phyloP scores from a whole-genome alignment of 2,113 vertebrate genomes.

The Rhinolophus sinicus region DNA sequence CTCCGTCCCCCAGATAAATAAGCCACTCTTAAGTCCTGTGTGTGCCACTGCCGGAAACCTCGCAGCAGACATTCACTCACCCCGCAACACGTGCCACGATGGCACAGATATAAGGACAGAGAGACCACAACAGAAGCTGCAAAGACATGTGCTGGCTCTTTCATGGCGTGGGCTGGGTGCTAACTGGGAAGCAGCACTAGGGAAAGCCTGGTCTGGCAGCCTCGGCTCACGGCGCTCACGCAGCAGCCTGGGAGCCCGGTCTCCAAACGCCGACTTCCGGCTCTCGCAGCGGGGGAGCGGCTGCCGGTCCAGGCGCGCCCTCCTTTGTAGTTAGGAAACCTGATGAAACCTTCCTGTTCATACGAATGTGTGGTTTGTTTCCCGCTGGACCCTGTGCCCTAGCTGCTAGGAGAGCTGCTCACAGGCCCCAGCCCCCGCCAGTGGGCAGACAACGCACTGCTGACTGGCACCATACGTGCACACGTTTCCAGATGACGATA shows the following conservation, averaged over 20 bases:
- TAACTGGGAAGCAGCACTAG: background rate
- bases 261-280: background rate
- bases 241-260: background rate
- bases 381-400: too few species aligned
- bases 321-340: too few species aligned
- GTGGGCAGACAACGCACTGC: rapidly evolving
- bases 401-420: too few species aligned
- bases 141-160: rapidly evolving
- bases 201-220: background rate
- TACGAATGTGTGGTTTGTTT: too few species aligned
- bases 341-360: too few species aligned
- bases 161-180: rapidly evolving
- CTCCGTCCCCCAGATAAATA: background rate
- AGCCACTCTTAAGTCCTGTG: rapidly evolving
- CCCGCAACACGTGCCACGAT: rapidly evolving
- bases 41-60: background rate
- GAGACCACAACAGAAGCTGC: background rate
- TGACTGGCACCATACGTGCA: rapidly evolving
- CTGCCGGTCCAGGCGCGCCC: too few species aligned
- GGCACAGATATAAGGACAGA: background rate
- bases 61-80: background rate
- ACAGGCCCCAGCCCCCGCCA: background rate
- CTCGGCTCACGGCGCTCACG: background rate
- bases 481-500: rapidly evolving
- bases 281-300: background rate